These are phyloP conservation scores for Ammodytes marinus DNA, from an alignment of 2,113 vertebrate genomes.

Conservation along the genomic window DNA sequence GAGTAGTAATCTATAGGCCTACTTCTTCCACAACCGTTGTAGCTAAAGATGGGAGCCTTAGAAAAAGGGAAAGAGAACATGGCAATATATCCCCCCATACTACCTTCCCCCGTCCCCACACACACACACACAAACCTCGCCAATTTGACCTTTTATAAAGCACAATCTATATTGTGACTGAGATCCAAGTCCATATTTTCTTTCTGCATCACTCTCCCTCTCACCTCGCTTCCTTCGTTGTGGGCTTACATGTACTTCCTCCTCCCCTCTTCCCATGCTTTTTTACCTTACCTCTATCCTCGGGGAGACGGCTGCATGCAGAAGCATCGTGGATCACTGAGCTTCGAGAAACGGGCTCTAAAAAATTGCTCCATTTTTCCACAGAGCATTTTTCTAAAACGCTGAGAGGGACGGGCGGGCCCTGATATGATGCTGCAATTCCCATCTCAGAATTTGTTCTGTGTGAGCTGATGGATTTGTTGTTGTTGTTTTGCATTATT, in stretches of 20 bases:
- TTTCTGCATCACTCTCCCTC: slow-evolving; percentile 53
- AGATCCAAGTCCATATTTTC: slow-evolving; percentile 55
- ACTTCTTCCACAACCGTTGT: background rate
- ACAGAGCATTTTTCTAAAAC: slow-evolving; percentile 46
- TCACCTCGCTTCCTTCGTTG: slow-evolving; percentile 42
- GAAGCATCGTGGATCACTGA: slow-evolving; percentile 77
- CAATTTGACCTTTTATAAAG: slow-evolving; percentile 66
- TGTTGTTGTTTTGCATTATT: slow-evolving; percentile 51
- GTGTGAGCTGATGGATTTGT: slow-evolving; percentile 32
- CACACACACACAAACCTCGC: background rate
- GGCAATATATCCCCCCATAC: no score
- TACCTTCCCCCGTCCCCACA: no score
- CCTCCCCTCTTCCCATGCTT: slow-evolving; percentile 35
- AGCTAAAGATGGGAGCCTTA: background rate
- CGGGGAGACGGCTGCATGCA: slow-evolving; percentile 68
- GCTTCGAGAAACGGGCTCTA: slow-evolving; percentile 70
- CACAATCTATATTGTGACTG: slow-evolving; percentile 68
- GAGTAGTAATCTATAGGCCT: no score
- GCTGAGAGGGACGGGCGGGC: slow-evolving; percentile 11
- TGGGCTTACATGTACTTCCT: slow-evolving; percentile 36
- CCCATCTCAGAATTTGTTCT: slow-evolving; percentile 22
- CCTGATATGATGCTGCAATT: slow-evolving; percentile 48
- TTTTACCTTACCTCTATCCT: slow-evolving; percentile 68
- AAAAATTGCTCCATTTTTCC: slow-evolving; percentile 62
- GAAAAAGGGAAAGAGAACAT: slow-evolving; percentile 16